Evolutionary conservation across 2,888 invertebrate genomes (phyloP).

Genomic region (Leptopterna dolabrata): DNA sequence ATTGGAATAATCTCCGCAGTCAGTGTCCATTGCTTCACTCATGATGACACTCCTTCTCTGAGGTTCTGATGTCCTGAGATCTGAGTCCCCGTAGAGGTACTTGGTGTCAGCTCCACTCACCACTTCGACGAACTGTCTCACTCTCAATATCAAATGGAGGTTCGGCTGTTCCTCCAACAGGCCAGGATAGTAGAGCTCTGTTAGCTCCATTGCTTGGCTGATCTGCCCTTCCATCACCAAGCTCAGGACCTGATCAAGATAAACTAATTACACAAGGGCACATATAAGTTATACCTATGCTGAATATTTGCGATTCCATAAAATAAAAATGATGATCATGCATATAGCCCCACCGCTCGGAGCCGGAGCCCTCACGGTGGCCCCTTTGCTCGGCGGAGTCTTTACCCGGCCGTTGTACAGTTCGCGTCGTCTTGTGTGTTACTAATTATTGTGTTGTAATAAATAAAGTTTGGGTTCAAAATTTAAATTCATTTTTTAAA

Average conservation of each 20-base stretch:
- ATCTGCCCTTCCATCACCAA: constrained; percentile 46
- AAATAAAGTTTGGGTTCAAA: no score
- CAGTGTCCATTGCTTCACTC: constrained; percentile 42
- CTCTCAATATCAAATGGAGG: constrained; percentile 53
- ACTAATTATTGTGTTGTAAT: no score
- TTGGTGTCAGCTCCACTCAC: constrained; percentile 55
- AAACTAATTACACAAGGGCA: no score
- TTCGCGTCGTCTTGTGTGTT: no score
- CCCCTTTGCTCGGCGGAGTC: no score
- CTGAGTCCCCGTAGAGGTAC: neutral
- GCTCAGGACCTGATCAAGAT: neutral
- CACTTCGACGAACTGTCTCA: constrained; percentile 57
- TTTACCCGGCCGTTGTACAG: no score
- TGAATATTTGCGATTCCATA: no score
- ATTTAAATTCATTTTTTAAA: no score
- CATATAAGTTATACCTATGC: no score
- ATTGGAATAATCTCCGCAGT: neutral
- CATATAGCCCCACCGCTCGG: no score
- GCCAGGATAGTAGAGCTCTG: constrained; percentile 52
- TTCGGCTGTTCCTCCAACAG: constrained; percentile 46
- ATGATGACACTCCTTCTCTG: neutral
- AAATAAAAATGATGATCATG: no score
- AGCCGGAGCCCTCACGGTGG: no score
- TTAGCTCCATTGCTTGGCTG: constrained; percentile 55
- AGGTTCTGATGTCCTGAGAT: neutral